Conservation (phyloP, 2,888 invertebrate genomes). For the Andrena camellia region DNA sequence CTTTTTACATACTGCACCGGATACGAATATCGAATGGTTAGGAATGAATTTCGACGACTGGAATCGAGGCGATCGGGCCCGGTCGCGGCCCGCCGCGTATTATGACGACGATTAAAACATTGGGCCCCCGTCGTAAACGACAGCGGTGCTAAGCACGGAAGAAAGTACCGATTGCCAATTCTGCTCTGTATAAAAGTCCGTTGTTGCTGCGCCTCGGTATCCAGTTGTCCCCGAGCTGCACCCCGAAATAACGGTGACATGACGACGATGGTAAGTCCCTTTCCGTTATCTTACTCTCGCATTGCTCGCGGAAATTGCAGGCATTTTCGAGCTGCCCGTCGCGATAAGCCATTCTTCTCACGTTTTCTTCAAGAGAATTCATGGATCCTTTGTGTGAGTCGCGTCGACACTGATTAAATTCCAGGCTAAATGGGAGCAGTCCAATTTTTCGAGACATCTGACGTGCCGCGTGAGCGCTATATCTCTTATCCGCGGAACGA, state of each 20-base stretch:
- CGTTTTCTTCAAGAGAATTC: neutral
- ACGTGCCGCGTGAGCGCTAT: too few species aligned
- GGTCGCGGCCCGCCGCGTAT: conserved; percentile 77
- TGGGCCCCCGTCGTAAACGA: conserved; percentile 79
- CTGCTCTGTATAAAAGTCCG: conserved; percentile 81
- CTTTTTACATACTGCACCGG: conserved; percentile 28
- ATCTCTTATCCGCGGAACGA: too few species aligned
- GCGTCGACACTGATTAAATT: conserved; percentile 75
- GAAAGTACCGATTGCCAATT: conserved; percentile 70
- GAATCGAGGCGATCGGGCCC: conserved; percentile 26
- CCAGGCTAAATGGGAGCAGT: conserved; percentile 59
- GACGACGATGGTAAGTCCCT: conserved; percentile 78
- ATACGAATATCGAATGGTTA: conserved; percentile 39
- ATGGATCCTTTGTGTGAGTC: conserved; percentile 68
- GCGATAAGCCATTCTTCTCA: neutral
- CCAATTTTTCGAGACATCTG: too few species aligned
- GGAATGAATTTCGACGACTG: conserved; percentile 50
- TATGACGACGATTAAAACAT: conserved; percentile 82
- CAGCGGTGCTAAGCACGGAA: conserved; percentile 79
- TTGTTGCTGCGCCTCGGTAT: conserved; percentile 67
- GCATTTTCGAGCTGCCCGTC: too few species aligned
- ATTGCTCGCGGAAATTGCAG: neutral
- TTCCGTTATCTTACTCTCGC: neutral
- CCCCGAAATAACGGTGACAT: conserved; percentile 75
- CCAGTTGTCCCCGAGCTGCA: conserved; percentile 77